Percentiles rank a stretch among this genome's conserved stretches.
These are phyloP conservation scores for Ornithorhynchus anatinus DNA, from an alignment of 2,113 vertebrate genomes.

Conservation along the genomic window DNA sequence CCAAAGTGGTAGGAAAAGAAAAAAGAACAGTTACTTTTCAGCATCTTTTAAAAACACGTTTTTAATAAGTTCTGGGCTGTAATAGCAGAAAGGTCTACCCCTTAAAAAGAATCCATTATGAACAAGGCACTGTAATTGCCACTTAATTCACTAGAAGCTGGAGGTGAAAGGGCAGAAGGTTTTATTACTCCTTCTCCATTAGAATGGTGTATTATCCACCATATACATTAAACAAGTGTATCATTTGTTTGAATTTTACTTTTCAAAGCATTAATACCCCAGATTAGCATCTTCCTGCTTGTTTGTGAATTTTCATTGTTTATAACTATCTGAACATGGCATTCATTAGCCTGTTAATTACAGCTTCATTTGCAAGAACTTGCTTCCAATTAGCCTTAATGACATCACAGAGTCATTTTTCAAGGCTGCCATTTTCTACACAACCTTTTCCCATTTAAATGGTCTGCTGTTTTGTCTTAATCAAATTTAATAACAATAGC, in stretches of 20 bases:
- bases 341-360: constrained; percentile 61
- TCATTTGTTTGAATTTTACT: constrained; percentile 39
- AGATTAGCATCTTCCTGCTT: constrained; percentile 42
- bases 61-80: not conserved
- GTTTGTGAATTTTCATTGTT: constrained; percentile 56
- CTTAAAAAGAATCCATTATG: constrained; percentile 17
- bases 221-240: not conserved
- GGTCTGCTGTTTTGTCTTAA: constrained; percentile 53
- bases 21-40: not conserved
- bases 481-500: constrained; percentile 60
- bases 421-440: constrained; percentile 51
- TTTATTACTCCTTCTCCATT: constrained; percentile 19
- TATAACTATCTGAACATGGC: constrained; percentile 46
- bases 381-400: constrained; percentile 61
- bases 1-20: not conserved
- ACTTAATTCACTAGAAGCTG: constrained; percentile 27
- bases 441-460: constrained; percentile 37
- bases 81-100: not conserved
- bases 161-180: constrained; percentile 17
- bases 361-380: constrained; percentile 39
- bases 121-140: constrained; percentile 19
- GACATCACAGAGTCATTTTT: constrained; percentile 47
- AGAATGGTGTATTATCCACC: constrained; percentile 1
- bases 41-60: not conserved
- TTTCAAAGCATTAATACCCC: constrained; percentile 22